A percentile compares a stretch with the other conserved stretches of the same genome.
Conservation (phyloP, 1,140 invertebrate species). For the Pseudachorutes palmiensis region DNA sequence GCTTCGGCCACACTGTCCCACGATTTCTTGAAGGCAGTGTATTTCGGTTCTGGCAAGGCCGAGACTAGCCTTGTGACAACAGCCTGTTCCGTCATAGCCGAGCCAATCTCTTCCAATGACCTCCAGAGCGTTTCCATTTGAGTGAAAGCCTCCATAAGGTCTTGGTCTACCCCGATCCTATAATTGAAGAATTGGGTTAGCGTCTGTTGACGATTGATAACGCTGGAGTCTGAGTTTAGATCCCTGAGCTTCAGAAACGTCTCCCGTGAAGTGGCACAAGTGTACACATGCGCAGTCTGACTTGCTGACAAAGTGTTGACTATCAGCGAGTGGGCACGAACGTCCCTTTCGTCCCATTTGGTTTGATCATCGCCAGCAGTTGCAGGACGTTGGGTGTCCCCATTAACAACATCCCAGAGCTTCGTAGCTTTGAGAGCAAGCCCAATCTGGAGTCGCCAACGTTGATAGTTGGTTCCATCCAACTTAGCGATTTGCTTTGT, state of each 20-base stretch:
- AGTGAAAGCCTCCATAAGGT: not conserved
- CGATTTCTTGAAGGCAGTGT: slow-evolving; percentile 1
- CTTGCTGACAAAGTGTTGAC: not conserved
- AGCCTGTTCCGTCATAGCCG: not conserved
- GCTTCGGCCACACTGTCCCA: not conserved
- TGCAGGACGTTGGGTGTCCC: not conserved
- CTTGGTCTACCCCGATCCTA: not conserved
- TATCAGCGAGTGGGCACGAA: not conserved
- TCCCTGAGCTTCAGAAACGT: not conserved
- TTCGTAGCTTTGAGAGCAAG: not conserved
- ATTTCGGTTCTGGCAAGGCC: not conserved
- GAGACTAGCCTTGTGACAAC: slow-evolving; percentile 5
- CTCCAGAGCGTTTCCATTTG: not conserved
- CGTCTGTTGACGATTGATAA: slow-evolving; percentile 6
- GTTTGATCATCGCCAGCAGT: not conserved
- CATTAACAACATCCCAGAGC: not conserved
- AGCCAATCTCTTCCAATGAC: not conserved
- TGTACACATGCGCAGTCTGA: not conserved
- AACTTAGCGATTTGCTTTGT: not conserved
- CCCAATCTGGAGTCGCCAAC: not conserved
- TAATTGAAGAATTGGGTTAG: not conserved
- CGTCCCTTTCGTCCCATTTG: not conserved
- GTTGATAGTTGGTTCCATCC: not conserved
- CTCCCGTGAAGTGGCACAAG: not conserved
- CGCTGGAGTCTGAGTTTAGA: slow-evolving; percentile 5